These are phyloP conservation scores for Siphonodentalium dalli DNA, from an alignment of 2,888 invertebrate genomes.

Conservation along the genomic window DNA sequence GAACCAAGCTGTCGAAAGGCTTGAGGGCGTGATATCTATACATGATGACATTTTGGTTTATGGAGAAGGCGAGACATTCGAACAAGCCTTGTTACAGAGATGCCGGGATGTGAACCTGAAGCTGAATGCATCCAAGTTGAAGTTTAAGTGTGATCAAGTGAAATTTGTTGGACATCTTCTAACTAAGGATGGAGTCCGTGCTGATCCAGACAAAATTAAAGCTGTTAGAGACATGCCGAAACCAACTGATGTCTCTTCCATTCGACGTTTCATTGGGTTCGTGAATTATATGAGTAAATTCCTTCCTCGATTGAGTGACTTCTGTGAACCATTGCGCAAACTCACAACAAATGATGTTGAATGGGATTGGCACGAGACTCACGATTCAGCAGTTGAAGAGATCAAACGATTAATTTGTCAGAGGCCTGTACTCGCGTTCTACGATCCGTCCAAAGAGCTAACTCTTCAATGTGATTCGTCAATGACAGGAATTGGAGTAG, in stretches of 20 bases:
- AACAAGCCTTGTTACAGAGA: conserved; percentile 26
- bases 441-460: conserved; percentile 10
- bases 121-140: conserved; percentile 24
- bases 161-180: conserved; percentile 28
- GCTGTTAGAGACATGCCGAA: conserved; percentile 28
- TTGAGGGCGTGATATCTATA: conserved; percentile 27
- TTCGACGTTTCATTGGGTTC: conserved; percentile 24
- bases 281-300: conserved; percentile 32
- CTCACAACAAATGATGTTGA: conserved; percentile 21
- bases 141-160: conserved; percentile 22
- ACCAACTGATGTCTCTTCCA: conserved; percentile 20
- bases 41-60: conserved; percentile 34
- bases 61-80: conserved; percentile 21
- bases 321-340: conserved; percentile 28
- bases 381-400: conserved; percentile 15
- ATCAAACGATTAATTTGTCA: conserved; percentile 13
- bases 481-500: conserved; percentile 19
- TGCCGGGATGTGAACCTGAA: conserved; percentile 17
- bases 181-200: conserved; percentile 21
- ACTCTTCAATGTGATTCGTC: conserved; percentile 19
- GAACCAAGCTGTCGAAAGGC: conserved; percentile 28
- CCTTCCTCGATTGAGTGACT: conserved; percentile 27
- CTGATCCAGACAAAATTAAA: conserved; percentile 26
- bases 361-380: conserved; percentile 18
- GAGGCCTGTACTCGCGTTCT: conserved; percentile 19